Percentiles rank a stretch among this genome's conserved stretches.
Evolutionary conservation across 64 coral and sea anemone genomes (phyloP).

Genomic region (Porites australiensis): DNA sequence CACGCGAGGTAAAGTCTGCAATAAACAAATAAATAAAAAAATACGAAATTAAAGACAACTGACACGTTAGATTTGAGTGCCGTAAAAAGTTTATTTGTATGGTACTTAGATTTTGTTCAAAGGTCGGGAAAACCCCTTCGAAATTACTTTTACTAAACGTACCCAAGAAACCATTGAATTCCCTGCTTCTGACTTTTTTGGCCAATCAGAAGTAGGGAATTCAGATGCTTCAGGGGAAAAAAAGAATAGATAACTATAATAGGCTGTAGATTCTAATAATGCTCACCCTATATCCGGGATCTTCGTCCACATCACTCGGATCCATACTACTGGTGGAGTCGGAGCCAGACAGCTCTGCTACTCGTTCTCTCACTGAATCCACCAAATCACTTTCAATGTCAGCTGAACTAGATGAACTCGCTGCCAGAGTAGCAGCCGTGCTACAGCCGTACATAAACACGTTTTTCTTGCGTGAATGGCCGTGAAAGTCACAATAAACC

Average conservation of each 20-base stretch:
- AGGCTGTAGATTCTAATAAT: background rate
- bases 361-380: constrained; percentile 61
- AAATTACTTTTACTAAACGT: too few relatives aligned
- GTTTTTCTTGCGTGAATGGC: constrained; percentile 98
- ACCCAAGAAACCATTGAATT: too few relatives aligned
- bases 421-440: constrained; percentile 65
- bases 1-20: constrained; percentile 87
- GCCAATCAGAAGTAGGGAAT: too few relatives aligned
- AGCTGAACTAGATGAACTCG: constrained; percentile 70
- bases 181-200: too few relatives aligned
- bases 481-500: constrained; percentile 99
- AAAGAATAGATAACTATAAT: too few relatives aligned
- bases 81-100: too few relatives aligned
- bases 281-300: constrained; percentile 84
- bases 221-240: too few relatives aligned
- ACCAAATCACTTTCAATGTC: constrained; percentile 69
- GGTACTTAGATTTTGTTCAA: too few relatives aligned
- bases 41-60: background rate
- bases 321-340: constrained; percentile 91
- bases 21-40: background rate
- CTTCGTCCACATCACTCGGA: constrained; percentile 76
- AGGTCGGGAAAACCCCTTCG: too few relatives aligned
- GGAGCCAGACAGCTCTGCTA: constrained; percentile 66
- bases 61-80: background rate
- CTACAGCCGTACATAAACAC: constrained; percentile 99